Evolutionary conservation across 2,113 vertebrate species (phyloP), one percentile per base, ranked within the genome.

Genomic region (Haemorhous mexicanus): DNA sequence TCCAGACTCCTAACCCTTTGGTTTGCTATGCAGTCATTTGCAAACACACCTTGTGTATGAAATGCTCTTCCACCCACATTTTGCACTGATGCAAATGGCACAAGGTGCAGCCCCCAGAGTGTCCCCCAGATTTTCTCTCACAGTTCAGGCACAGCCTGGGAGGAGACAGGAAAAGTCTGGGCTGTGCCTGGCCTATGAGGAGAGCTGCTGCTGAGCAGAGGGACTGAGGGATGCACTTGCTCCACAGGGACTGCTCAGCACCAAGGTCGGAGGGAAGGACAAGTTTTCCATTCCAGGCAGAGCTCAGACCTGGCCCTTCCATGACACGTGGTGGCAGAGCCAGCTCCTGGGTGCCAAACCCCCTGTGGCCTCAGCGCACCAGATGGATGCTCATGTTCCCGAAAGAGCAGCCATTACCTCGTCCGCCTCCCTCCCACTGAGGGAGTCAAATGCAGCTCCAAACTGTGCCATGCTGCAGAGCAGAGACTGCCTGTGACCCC

Each of bases 281-380:
- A 79, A 92, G 24, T 62, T 93, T 94, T 76, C n/a, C 84, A 68
- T 63, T 86, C 73, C 69, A 78, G 76, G 69, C 64, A 89, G 61
- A 92, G 33, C 68, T 95, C 86, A 87, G 59, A 55, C 13, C 37
- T 94, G 78, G 75, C 64, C 52, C 44, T 67, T 90, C 74, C 74
- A 50, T 22, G 46, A 27, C 82, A 63, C 0, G 0, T 23, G 55
- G 70, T 85, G 82, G 72, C 82, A 89, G 75, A 93, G 89, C 93
- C 95, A 95, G 78, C 87, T 94, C 85, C 93, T 94, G 91, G 96
- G 96, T 89, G 94, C 96, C 95, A 95, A 96, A 64, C 90, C 91
- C 95, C 94, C 91, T 10, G 87, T 88, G 91, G 90, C 95, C 93
- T 88, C 87, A 90, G 87, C 19, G 0, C 75, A 80, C 90, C 93